phyloP scores from a whole-genome alignment of 2,113 vertebrate species.

The Lagopus leucura region DNA sequence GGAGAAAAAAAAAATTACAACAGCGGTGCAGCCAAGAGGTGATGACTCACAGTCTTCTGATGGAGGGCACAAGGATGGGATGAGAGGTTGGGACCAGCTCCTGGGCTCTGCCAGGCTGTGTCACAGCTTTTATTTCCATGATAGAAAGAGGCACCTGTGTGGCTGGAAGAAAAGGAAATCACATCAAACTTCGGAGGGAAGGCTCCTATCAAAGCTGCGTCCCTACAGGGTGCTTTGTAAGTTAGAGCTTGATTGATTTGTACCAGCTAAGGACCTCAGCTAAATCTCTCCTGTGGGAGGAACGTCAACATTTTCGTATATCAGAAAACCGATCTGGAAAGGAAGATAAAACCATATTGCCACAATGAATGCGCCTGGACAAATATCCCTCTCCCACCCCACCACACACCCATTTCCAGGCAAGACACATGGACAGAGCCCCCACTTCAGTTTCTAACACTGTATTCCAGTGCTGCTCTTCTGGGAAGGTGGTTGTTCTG shows the following conservation, averaged over 20 bases:
- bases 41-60: conserved; percentile 35
- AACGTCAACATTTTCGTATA: not conserved
- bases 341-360: conserved; percentile 15
- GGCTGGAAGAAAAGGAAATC: conserved; percentile 32
- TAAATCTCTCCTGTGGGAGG: conserved; percentile 52
- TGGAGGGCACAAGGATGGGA: not conserved
- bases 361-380: not conserved
- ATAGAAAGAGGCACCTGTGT: not conserved
- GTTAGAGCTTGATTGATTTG: conserved; percentile 59
- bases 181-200: conserved; percentile 41
- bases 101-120: not conserved
- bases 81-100: not conserved
- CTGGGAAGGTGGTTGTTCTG: not conserved
- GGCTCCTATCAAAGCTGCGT: conserved; percentile 17
- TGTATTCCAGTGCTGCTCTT: not conserved
- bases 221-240: conserved; percentile 51
- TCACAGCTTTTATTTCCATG: conserved; percentile 9
- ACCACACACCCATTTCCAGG: not conserved
- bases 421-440: not conserved
- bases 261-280: conserved; percentile 50
- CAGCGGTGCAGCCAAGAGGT: conserved; percentile 5
- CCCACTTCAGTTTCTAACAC: not conserved
- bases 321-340: conserved; percentile 43
- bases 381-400: not conserved
- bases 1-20: not conserved